Percentiles rank a stretch among this genome's conserved stretches.
Evolutionary conservation across 1,140 invertebrate genomes (phyloP).

Genomic region (Cecropterus lyciades): DNA sequence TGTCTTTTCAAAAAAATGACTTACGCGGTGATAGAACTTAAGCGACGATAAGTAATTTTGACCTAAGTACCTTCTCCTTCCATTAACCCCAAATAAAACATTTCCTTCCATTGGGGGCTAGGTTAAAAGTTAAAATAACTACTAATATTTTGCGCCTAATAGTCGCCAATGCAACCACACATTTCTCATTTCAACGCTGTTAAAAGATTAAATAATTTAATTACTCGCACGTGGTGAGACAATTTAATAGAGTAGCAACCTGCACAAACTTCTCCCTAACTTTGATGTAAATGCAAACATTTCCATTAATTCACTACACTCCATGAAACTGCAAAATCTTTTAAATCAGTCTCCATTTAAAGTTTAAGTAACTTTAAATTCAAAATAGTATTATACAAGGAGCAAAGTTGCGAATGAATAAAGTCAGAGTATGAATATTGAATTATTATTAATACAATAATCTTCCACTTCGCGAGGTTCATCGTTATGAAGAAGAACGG

Average conservation of each 20-base stretch:
- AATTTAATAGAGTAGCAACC: constrained; percentile 4
- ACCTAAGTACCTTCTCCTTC: no score
- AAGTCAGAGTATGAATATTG: constrained; percentile 25
- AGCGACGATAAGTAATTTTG: no score
- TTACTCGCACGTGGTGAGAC: constrained; percentile 1
- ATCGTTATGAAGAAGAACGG: background rate
- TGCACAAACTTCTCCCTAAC: constrained; percentile 14
- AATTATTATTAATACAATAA: constrained; percentile 8
- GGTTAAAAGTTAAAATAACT: no score
- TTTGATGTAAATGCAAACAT: constrained; percentile 34
- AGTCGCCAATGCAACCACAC: no score
- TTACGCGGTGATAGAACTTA: no score
- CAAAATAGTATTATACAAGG: constrained; percentile 31
- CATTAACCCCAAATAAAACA: no score
- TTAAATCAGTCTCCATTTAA: constrained; percentile 35
- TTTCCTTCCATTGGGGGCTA: no score
- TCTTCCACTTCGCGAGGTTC: no score
- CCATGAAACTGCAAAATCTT: constrained; percentile 31
- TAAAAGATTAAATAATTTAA: no score
- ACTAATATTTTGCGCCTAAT: no score
- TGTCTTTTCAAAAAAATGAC: no score
- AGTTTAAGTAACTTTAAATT: constrained; percentile 32
- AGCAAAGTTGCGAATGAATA: constrained; percentile 19
- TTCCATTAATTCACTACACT: constrained; percentile 33
- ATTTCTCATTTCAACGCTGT: no score